Percentiles rank a stretch among this genome's conserved stretches.
These are phyloP conservation scores for Nomada hirtipes DNA, from an alignment of 2,888 invertebrate species.

Conservation along the genomic window DNA sequence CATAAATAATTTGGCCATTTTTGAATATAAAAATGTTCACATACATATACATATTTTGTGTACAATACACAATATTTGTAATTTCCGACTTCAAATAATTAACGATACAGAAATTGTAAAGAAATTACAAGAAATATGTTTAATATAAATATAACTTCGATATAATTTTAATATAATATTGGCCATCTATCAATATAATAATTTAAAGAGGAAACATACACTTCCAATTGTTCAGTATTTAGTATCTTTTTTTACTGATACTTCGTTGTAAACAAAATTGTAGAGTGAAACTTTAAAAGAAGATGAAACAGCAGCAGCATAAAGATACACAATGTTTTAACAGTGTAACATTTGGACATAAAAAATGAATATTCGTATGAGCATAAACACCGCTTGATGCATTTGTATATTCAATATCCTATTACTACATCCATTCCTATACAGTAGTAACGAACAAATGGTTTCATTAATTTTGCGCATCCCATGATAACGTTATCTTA, in stretches of 20 bases:
- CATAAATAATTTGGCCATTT: conserved; percentile 29
- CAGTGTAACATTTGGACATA: conserved; percentile 23
- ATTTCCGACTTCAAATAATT: conserved; percentile 8
- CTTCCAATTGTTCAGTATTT: conserved; percentile 20
- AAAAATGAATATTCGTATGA: conserved; percentile 43
- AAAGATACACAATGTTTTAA: conserved; percentile 19
- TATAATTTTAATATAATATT: conserved; percentile 34
- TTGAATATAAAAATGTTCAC: conserved; percentile 31
- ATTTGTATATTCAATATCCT: conserved; percentile 29
- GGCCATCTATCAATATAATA: conserved; percentile 15
- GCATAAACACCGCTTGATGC: conserved; percentile 41
- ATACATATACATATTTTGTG: not conserved
- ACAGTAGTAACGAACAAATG: conserved; percentile 49
- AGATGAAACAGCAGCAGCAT: not conserved
- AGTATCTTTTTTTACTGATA: conserved; percentile 15
- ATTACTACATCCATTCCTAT: conserved; percentile 40
- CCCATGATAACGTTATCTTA: conserved; percentile 52
- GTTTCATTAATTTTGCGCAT: conserved; percentile 42
- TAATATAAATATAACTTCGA: conserved; percentile 35
- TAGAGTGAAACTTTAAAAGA: conserved; percentile 8
- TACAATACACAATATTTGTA: conserved; percentile 4
- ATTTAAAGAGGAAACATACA: not conserved
- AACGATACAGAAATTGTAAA: conserved; percentile 8
- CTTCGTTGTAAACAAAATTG: conserved; percentile 14
- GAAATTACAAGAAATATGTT: conserved; percentile 24